A percentile compares a stretch with the other conserved stretches of the same genome.
Conservation (phyloP, 1,140 invertebrate genomes). For the Lepidurus arcticus region DNA sequence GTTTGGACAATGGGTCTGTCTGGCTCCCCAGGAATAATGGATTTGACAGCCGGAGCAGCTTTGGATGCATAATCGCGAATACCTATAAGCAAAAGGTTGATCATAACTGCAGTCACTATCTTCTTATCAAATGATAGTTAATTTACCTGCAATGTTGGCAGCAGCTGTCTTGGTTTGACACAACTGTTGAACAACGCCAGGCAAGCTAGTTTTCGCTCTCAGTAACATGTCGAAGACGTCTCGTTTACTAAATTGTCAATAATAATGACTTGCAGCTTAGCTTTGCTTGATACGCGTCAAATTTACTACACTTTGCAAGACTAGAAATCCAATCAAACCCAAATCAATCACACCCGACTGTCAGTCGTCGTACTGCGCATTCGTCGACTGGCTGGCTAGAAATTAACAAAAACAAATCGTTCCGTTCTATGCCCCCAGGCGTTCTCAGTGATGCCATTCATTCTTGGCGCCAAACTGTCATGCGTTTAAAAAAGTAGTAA, state of each 20-base stretch:
- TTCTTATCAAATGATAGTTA: neutral
- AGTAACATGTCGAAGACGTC: neutral
- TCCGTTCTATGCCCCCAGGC: neutral
- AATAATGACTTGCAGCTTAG: neutral
- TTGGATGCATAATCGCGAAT: neutral
- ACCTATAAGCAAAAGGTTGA: neutral
- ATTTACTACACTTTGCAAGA: neutral
- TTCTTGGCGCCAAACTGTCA: neutral
- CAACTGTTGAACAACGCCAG: neutral
- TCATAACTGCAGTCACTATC: neutral
- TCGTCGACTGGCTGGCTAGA: neutral
- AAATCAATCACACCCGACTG: neutral
- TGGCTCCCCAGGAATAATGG: constrained; percentile 51
- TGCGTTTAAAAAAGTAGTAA: neutral
- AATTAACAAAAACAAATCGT: constrained; percentile 3
- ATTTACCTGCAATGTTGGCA: neutral
- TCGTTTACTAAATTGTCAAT: neutral
- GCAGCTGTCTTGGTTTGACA: neutral
- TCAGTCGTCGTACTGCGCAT: neutral
- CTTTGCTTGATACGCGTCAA: neutral
- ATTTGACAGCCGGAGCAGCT: neutral
- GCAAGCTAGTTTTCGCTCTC: neutral
- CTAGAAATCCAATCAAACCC: neutral
- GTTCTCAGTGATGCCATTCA: neutral
- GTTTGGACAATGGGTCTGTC: constrained; percentile 57